phyloP scores from a whole-genome alignment of 1,140 invertebrate genomes.

The Drosophila santomea region DNA sequence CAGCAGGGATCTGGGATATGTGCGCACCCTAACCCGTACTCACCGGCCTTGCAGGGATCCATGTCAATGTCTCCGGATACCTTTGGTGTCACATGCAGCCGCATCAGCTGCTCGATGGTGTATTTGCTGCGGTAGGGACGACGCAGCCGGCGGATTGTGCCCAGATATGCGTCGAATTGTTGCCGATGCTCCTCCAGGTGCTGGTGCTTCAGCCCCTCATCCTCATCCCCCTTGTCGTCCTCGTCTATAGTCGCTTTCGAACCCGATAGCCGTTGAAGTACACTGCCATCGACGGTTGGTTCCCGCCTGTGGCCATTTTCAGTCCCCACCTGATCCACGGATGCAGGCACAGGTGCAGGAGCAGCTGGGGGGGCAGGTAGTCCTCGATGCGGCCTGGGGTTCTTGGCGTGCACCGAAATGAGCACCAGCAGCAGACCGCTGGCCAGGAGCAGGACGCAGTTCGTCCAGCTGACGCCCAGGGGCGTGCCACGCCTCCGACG shows the following conservation, averaged over 20 bases:
- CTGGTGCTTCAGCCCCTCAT: slow-evolving; percentile 14
- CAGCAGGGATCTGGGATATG: not conserved
- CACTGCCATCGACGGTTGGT: not conserved
- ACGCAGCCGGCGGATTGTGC: slow-evolving; percentile 38
- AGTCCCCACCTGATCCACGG: slow-evolving; percentile 36
- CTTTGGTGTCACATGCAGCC: slow-evolving; percentile 87
- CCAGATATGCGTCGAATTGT: slow-evolving; percentile 44
- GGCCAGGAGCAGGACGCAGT: slow-evolving; percentile 69
- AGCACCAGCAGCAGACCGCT: slow-evolving; percentile 68
- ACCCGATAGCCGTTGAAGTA: slow-evolving; percentile 11
- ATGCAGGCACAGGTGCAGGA: not conserved
- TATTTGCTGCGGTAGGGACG: slow-evolving; percentile 85
- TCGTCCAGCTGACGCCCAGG: slow-evolving; percentile 54
- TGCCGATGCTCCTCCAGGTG: slow-evolving; percentile 42
- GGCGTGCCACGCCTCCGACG: slow-evolving; percentile 43
- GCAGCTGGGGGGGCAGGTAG: not conserved
- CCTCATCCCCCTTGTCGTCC: not conserved
- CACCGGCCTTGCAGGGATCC: slow-evolving; percentile 94
- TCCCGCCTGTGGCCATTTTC: slow-evolving; percentile 12
- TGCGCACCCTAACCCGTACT: slow-evolving; percentile 77
- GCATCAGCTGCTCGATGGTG: slow-evolving; percentile 89
- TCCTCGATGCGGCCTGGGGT: slow-evolving; percentile 60
- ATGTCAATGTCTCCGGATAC: slow-evolving; percentile 91
- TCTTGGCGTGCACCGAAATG: slow-evolving; percentile 76
- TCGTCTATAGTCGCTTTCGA: not conserved